These are phyloP conservation scores for Lithodes maja DNA, from an alignment of 2,888 invertebrate genomes.

Conservation along the genomic window DNA sequence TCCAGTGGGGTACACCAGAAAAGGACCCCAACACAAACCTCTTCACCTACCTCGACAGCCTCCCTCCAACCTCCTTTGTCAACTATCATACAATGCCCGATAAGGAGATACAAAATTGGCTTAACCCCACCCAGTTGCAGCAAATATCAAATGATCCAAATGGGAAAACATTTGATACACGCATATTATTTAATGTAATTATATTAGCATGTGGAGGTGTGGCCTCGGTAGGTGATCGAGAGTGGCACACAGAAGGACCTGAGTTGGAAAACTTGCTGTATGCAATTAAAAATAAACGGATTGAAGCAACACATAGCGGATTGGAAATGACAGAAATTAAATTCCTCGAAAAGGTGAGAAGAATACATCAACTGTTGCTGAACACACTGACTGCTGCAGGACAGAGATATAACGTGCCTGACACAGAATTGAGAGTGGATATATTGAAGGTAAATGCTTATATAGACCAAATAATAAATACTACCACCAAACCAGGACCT, in stretches of 20 bases:
- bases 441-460: too few species aligned
- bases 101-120: neutral
- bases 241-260: neutral
- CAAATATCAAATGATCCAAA: neutral
- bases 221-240: neutral
- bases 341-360: neutral
- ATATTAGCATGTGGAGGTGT: conserved; percentile 25
- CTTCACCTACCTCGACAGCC: neutral
- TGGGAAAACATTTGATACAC: conserved; percentile 10
- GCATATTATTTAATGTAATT: neutral
- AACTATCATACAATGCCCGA: neutral
- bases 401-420: too few species aligned
- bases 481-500: too few species aligned
- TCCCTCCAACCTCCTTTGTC: neutral
- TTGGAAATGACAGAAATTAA: neutral
- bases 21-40: neutral
- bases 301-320: neutral
- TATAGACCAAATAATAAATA: too few species aligned
- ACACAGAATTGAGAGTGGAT: too few species aligned
- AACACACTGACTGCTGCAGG: neutral
- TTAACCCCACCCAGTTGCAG: neutral
- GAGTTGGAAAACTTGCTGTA: conserved; percentile 18
- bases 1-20: neutral
- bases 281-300: conserved; percentile 13
- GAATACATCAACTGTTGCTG: neutral